Evolutionary conservation across 2,888 invertebrate genomes (phyloP).

Genomic region (Seladonia tumulorum): DNA sequence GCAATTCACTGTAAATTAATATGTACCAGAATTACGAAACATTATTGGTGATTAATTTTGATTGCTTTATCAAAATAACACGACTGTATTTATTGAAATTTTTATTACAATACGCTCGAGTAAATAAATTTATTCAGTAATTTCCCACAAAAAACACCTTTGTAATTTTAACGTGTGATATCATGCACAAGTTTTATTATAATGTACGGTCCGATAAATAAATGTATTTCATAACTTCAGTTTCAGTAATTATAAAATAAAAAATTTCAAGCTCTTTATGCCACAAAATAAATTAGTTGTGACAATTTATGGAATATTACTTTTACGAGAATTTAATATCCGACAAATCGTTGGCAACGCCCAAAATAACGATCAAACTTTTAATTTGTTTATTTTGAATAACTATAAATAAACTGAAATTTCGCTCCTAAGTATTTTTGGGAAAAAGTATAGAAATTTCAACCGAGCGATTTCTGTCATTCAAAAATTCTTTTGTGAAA

Average conservation of each 20-base stretch:
- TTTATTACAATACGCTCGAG: neutral
- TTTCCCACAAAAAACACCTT: neutral
- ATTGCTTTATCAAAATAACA: neutral
- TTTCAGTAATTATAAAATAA: neutral
- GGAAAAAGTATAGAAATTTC: no score
- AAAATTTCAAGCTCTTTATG: no score
- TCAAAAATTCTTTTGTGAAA: no score
- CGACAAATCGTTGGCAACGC: no score
- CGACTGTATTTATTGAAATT: neutral
- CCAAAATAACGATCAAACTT: no score
- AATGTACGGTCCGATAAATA: neutral
- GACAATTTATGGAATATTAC: no score
- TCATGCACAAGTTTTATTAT: neutral
- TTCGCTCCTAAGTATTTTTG: no score
- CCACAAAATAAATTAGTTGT: no score
- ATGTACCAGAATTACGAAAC: neutral
- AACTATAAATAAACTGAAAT: no score
- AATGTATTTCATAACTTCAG: neutral
- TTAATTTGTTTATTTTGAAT: no score
- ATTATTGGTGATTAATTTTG: neutral
- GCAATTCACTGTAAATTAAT: neutral
- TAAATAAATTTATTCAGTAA: neutral
- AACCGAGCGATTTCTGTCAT: no score
- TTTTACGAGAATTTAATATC: no score
- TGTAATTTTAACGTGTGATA: neutral